Evolutionary conservation across 2,113 vertebrate species (phyloP).

Genomic region (Takifugu flavidus): DNA sequence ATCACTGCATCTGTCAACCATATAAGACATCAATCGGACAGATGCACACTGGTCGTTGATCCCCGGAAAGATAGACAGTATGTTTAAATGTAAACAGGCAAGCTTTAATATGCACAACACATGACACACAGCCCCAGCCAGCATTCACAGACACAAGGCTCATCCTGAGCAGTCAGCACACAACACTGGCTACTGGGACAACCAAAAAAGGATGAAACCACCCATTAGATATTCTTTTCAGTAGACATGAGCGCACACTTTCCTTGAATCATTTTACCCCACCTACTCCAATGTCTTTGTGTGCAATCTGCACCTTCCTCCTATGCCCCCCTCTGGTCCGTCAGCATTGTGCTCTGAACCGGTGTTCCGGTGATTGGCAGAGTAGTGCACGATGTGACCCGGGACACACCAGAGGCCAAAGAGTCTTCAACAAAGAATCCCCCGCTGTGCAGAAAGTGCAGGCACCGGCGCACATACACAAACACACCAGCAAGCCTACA

Average conservation of each 20-base stretch:
- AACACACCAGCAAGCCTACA: constrained; percentile 4
- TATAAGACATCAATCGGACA: constrained; percentile 12
- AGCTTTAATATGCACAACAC: constrained; percentile 53
- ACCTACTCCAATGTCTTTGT: constrained; percentile 29
- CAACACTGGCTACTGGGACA: constrained; percentile 37
- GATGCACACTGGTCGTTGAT: constrained; percentile 17
- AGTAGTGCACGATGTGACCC: constrained; percentile 68
- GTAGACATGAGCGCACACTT: constrained; percentile 23
- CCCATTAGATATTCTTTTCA: constrained; percentile 32
- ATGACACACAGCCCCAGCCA: constrained; percentile 49
- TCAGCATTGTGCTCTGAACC: constrained; percentile 55
- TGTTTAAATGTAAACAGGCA: constrained; percentile 49
- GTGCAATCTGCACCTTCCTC: constrained; percentile 20
- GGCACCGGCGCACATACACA: not conserved
- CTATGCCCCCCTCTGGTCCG: constrained; percentile 19
- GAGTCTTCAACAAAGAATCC: constrained; percentile 1
- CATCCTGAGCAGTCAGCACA: constrained; percentile 50
- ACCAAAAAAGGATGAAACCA: constrained; percentile 29
- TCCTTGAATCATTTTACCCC: constrained; percentile 9
- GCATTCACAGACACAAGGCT: constrained; percentile 60
- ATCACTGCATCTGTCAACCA: constrained; percentile 13
- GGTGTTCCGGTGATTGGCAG: constrained; percentile 57
- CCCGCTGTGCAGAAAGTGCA: not conserved
- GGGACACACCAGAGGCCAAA: constrained; percentile 55
- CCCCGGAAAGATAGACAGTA: constrained; percentile 25